These are phyloP conservation scores for Pedetes capensis DNA, from an alignment of 2,113 vertebrate genomes.

Conservation along the genomic window DNA sequence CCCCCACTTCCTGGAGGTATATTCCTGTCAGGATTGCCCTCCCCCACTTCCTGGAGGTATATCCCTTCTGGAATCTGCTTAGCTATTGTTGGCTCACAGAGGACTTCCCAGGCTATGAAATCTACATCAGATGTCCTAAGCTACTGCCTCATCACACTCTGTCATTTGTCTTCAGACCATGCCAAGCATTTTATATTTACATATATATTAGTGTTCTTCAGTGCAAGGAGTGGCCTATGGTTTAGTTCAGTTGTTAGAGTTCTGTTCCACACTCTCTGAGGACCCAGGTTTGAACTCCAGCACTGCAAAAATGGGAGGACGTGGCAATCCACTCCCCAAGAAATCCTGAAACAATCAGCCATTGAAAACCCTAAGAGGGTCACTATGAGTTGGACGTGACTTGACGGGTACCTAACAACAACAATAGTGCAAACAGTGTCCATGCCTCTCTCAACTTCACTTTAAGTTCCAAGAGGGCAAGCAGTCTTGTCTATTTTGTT, in stretches of 20 bases:
- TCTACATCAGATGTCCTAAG: neutral
- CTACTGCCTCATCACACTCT: neutral
- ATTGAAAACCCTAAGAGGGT: no score
- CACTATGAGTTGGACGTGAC: no score
- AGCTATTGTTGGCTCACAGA: neutral
- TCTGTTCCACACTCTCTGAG: no score
- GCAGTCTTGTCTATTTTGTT: neutral
- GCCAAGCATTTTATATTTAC: neutral
- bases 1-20: no score
- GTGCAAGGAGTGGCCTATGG: neutral
- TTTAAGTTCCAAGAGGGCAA: neutral
- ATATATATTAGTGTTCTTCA: neutral
- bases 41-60: no score
- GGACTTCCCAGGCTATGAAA: neutral
- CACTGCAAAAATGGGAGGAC: no score
- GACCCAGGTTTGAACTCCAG: no score
- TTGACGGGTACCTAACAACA: no score
- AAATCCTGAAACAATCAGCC: no score
- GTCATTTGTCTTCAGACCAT: neutral
- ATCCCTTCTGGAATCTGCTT: neutral
- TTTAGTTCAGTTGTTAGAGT: no score
- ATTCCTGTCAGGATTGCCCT: accelerated
- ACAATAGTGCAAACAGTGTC: no score
- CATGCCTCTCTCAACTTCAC: neutral
- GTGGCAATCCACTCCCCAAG: no score